A percentile compares a stretch with the other conserved stretches of the same genome.
Conservation (phyloP, 2,113 vertebrate genomes). For the Cyprinodon variegatus region DNA sequence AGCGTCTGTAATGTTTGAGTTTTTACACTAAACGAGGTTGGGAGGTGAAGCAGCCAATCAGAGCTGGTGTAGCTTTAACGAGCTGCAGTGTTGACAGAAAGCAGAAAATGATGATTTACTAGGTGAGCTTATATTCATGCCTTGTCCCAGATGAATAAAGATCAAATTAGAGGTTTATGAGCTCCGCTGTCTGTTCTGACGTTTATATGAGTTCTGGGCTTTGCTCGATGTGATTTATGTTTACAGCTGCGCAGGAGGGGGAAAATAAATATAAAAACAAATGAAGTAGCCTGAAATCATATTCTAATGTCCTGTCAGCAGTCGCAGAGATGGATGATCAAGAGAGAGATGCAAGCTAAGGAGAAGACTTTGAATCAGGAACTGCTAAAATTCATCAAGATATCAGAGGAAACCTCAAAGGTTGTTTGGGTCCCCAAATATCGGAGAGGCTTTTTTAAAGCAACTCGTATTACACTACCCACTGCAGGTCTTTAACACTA, state of each 20-base stretch:
- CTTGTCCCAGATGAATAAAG: conserved; percentile 73
- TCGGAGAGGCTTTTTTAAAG: not conserved
- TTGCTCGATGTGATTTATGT: conserved; percentile 71
- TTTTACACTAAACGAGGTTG: conserved; percentile 6
- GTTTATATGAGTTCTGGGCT: conserved; percentile 72
- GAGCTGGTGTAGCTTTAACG: conserved; percentile 9
- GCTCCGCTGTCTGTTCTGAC: conserved; percentile 73
- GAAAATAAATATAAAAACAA: conserved; percentile 53
- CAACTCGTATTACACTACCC: not conserved
- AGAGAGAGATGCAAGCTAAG: conserved; percentile 2
- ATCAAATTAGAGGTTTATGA: conserved; percentile 80
- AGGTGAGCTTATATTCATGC: conserved; percentile 66
- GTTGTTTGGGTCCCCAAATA: not conserved
- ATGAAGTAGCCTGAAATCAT: conserved; percentile 67
- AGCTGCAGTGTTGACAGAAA: conserved; percentile 57
- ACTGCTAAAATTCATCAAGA: not conserved
- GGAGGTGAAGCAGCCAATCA: conserved; percentile 41
- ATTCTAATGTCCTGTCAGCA: conserved; percentile 51
- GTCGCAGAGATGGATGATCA: conserved; percentile 30
- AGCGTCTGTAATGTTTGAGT: conserved; percentile 16
- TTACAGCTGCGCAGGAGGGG: conserved; percentile 38
- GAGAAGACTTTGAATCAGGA: not conserved
- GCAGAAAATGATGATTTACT: conserved; percentile 73
- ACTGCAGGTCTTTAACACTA: not conserved
- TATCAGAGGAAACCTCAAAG: not conserved